These are phyloP conservation scores for Apocrypta bakeri DNA, from an alignment of 1,140 invertebrate genomes.

Conservation along the genomic window DNA sequence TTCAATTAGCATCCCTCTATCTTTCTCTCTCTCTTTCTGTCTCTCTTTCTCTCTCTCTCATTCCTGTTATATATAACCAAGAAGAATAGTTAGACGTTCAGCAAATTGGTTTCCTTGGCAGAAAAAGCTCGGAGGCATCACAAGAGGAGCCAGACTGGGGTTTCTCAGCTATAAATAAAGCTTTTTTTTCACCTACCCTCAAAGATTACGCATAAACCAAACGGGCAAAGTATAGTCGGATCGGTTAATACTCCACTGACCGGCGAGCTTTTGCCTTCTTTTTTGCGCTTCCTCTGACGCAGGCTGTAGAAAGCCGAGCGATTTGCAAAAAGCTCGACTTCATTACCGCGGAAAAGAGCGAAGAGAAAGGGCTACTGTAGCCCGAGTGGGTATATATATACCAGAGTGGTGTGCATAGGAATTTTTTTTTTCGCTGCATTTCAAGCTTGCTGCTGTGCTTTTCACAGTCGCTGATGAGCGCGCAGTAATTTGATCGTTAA, in stretches of 20 bases:
- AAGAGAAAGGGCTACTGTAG: neutral
- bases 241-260: neutral
- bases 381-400: neutral
- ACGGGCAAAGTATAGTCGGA: neutral
- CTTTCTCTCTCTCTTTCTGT: neutral
- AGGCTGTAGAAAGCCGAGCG: no score
- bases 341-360: neutral
- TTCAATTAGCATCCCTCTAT: conserved; percentile 10
- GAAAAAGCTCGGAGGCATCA: neutral
- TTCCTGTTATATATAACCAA: no score
- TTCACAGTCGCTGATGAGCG: no score
- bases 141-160: neutral
- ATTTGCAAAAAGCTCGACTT: conserved; percentile 18
- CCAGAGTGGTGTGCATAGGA: no score
- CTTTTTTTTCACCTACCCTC: neutral
- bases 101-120: conserved; percentile 12
- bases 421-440: no score
- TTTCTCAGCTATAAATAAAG: neutral
- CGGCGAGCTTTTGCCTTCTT: neutral
- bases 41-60: no score
- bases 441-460: no score
- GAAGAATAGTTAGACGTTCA: conserved; percentile 4
- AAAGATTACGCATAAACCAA: conserved; percentile 19
- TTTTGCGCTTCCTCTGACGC: no score
- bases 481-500: neutral